Evolutionary conservation across 2,113 vertebrate species (phyloP), one percentile per base, ranked within the genome.

Genomic region (Tachuris rubrigastra): DNA sequence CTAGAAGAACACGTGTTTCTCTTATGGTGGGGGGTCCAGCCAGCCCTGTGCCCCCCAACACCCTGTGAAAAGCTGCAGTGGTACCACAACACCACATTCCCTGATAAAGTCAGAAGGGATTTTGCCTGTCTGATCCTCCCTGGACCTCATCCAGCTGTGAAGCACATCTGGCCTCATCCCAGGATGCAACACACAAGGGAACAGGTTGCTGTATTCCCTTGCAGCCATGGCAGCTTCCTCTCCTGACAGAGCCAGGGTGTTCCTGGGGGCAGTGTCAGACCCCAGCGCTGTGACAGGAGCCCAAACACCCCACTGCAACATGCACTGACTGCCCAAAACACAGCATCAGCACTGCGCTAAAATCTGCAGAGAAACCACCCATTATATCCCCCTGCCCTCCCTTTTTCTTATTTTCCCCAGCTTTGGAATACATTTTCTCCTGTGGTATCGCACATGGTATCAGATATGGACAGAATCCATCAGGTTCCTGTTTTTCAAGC

Each of bases 1-100:
- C 39, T 39, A 2, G 1, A 37, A 69, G 46, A 78, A 19, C 2
- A 35, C 21, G 12, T 30, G 5, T n/a, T 81, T 53, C 80, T 73
- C 1, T 4, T 33, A 35, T 5, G 39, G 23, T 2, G 69, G 8
- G 60, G 21, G 2, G 1, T 24, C 31, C 5, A 3, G 39, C 50
- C 72, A 53, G 60, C 14, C 53, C 6, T 4, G 8, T 37, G n/a
- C n/a, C 21, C 21, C 1, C 14, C 4, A 25, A 46, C 31, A 69
- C 24, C 42, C 55, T 25, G 27, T 30, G 3, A 44, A 66, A 42
- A 55, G 73, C 78, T 41, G 68, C 50, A 33, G 8, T 0, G 5
- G 33, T 17, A 56, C 58, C 8, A 6, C 28, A 21, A 75, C 75
- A 19, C 50, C 69, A 11, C 3, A 24, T 53, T 82, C 1, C 9